A percentile compares a stretch with the other conserved stretches of the same genome.
phyloP scores from a whole-genome alignment of 2,888 invertebrate genomes.

The Drosophila dives region DNA sequence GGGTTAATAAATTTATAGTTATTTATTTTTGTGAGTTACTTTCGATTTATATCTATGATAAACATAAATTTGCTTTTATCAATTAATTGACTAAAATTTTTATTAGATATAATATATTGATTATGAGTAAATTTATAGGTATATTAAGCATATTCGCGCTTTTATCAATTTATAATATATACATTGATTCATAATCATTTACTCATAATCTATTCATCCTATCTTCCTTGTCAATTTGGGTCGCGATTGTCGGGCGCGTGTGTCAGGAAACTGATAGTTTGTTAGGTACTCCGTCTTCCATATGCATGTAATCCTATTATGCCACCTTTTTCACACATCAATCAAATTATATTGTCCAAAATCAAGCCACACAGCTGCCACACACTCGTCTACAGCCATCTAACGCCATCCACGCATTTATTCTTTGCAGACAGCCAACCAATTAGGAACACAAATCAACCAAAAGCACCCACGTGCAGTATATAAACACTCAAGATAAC shows the following conservation, averaged over 20 bases:
- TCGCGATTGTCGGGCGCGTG: background rate
- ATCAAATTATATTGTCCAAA: slow-evolving; percentile 55
- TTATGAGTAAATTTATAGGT: background rate
- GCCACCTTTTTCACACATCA: slow-evolving; percentile 53
- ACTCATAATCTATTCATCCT: background rate
- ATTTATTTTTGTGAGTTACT: background rate
- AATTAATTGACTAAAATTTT: background rate
- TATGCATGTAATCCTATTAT: slow-evolving; percentile 16
- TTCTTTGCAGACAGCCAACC: slow-evolving; percentile 9
- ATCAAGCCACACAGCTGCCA: slow-evolving; percentile 8
- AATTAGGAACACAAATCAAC: slow-evolving; percentile 57
- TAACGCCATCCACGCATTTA: background rate
- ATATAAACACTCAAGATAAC: slow-evolving; percentile 7
- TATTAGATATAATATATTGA: background rate
- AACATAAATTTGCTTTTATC: background rate
- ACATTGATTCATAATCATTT: background rate
- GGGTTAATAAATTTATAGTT: background rate
- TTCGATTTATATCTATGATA: background rate
- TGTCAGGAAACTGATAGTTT: slow-evolving; percentile 6
- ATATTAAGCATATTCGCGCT: background rate
- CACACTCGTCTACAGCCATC: background rate
- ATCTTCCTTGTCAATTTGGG: background rate
- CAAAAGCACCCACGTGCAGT: slow-evolving; percentile 30
- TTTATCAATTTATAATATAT: background rate
- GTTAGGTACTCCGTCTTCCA: background rate